A percentile compares a stretch with the other conserved stretches of the same genome.
Evolutionary conservation across 2,888 invertebrate species (phyloP).

Genomic region (Acronicta alni): DNA sequence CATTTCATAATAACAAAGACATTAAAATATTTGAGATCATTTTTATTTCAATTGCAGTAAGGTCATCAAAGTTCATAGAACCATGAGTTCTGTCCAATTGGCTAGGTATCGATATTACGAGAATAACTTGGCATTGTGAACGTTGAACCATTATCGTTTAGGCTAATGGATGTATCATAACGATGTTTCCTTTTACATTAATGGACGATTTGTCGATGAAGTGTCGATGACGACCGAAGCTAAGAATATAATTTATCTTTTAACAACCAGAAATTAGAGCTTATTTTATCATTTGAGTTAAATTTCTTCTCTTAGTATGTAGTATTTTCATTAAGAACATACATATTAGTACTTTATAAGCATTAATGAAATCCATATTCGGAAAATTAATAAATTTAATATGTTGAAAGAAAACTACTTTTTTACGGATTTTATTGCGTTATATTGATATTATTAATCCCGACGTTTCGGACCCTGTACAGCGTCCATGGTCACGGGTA

Average conservation of each 20-base stretch:
- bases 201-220: conserved; percentile 20
- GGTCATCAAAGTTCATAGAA: conserved; percentile 14
- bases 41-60: conserved; percentile 25
- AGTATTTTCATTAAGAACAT: too few species aligned
- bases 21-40: neutral
- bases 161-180: conserved; percentile 41
- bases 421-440: too few species aligned
- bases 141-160: conserved; percentile 34
- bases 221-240: conserved; percentile 10
- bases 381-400: too few species aligned
- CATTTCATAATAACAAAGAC: too few species aligned
- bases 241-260: neutral
- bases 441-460: too few species aligned
- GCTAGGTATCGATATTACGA: conserved; percentile 30
- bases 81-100: conserved; percentile 28
- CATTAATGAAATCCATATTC: too few species aligned
- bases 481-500: too few species aligned
- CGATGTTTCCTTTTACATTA: conserved; percentile 33
- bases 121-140: conserved; percentile 38
- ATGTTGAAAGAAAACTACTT: too few species aligned
- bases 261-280: neutral
- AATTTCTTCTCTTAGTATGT: too few species aligned
- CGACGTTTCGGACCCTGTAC: too few species aligned
- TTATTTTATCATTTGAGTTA: too few species aligned
- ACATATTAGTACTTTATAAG: too few species aligned